phyloP scores from a whole-genome alignment of 2,888 invertebrate genomes.

The Aphidoletes aphidimyza region DNA sequence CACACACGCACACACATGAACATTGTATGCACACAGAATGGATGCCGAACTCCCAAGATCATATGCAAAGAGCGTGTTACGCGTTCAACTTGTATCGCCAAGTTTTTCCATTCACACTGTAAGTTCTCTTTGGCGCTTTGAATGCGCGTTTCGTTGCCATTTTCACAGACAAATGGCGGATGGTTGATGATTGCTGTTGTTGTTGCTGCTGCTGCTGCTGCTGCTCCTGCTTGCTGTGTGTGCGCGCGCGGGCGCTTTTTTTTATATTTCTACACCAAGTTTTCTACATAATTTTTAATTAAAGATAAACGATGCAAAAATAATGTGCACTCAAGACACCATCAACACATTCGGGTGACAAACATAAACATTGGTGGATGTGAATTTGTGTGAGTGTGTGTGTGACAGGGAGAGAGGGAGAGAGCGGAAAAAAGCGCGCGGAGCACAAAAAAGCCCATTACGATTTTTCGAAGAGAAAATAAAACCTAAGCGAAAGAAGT shows the following conservation, averaged over 20 bases:
- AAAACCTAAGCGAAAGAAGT: no score
- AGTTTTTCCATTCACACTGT: background rate
- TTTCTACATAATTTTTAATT: slow-evolving; percentile 50
- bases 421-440: no score
- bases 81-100: background rate
- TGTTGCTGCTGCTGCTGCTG: no score
- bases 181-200: background rate
- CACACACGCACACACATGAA: background rate
- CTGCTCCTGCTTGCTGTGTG: no score
- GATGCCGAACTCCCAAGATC: slow-evolving; percentile 32
- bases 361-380: slow-evolving; percentile 5
- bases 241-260: no score
- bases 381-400: no score
- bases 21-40: no score
- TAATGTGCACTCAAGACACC: slow-evolving; percentile 31
- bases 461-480: no score
- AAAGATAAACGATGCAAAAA: slow-evolving; percentile 52
- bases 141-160: background rate
- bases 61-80: background rate
- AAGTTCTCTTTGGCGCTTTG: background rate
- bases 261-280: background rate
- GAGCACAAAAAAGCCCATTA: slow-evolving; percentile 7
- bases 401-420: no score
- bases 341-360: slow-evolving; percentile 43
- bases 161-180: background rate